Evolutionary conservation across 2,113 vertebrate genomes (phyloP).

Genomic region (Ictidomys tridecemlineatus): DNA sequence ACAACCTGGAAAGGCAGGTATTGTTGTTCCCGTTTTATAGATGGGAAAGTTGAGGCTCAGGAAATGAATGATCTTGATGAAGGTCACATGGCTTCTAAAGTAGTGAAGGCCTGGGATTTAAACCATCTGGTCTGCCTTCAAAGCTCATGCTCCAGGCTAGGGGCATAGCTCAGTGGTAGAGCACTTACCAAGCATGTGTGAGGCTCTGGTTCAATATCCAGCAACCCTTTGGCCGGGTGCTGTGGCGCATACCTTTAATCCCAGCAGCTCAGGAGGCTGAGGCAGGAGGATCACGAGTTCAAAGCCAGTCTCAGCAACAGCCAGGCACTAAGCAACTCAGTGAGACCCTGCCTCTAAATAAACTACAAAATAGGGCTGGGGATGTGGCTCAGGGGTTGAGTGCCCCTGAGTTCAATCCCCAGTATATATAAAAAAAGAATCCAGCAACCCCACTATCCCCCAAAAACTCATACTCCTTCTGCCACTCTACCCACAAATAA

Average conservation of each 20-base stretch:
- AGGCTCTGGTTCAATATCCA: neutral
- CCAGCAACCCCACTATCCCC: neutral
- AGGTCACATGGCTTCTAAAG: neutral
- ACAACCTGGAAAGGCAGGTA: neutral
- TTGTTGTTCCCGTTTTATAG: neutral
- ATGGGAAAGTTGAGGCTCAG: neutral
- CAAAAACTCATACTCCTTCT: neutral
- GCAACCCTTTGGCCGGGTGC: neutral
- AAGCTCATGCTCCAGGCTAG: neutral
- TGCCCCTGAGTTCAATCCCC: no score
- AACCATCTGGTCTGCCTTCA: neutral
- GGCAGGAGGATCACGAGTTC: no score
- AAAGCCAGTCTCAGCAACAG: no score
- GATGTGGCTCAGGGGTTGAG: no score
- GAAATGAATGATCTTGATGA: neutral
- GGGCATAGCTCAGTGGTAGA: neutral
- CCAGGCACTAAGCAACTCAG: no score
- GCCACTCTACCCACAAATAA: neutral
- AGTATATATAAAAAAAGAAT: no score
- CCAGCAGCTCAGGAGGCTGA: no score
- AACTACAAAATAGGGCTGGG: no score
- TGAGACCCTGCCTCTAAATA: no score
- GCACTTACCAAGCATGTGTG: neutral
- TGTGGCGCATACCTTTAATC: no score
- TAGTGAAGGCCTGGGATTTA: neutral